These are phyloP conservation scores for Xanthorhoe spadicearia DNA, from an alignment of 2,888 invertebrate species.

Conservation along the genomic window DNA sequence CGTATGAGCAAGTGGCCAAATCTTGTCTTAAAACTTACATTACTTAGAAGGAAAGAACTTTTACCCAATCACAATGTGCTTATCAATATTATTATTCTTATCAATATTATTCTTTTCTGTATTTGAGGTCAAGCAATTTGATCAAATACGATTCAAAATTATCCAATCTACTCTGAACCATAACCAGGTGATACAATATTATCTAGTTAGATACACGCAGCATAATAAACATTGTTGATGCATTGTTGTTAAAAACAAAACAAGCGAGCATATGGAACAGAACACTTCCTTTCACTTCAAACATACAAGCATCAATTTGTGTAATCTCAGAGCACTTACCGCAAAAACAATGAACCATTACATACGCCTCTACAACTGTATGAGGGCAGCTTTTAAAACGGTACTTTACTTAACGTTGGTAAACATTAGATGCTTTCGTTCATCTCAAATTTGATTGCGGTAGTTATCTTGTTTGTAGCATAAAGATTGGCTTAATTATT, in stretches of 20 bases:
- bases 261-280: constrained; percentile 60
- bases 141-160: neutral
- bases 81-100: no score
- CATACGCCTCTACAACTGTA: constrained; percentile 52
- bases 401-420: constrained; percentile 18
- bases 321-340: constrained; percentile 71
- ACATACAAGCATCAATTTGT: constrained; percentile 69
- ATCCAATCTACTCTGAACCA: no score
- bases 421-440: constrained; percentile 17
- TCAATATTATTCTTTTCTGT: no score
- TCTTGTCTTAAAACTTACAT: no score
- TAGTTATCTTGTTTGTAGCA: constrained; percentile 9
- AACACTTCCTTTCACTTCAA: constrained; percentile 73
- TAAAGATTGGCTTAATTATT: constrained; percentile 1
- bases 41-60: neutral
- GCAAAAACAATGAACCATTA: constrained; percentile 76
- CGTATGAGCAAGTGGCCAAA: no score
- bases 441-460: constrained; percentile 10
- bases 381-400: constrained; percentile 29
- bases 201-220: constrained; percentile 23
- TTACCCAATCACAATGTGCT: no score
- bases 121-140: neutral
- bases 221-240: constrained; percentile 50
- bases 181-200: constrained; percentile 16
- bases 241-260: constrained; percentile 66